Conservation (phyloP, 2,113 vertebrate genomes). For the Zootoca vivipara region DNA sequence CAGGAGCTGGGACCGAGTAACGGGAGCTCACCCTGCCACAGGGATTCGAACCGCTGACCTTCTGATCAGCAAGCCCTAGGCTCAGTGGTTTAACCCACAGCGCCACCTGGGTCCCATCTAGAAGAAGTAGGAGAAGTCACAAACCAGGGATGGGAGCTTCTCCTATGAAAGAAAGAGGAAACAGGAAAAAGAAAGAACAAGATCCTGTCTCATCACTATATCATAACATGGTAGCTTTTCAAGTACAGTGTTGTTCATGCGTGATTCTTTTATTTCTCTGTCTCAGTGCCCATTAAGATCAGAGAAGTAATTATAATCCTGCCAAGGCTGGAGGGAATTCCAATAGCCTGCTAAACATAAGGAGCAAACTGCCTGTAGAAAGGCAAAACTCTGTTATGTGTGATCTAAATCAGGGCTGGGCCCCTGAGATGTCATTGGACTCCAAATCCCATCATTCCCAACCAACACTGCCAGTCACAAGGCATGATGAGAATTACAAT, state of each 20-base stretch:
- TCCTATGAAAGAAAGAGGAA: not conserved
- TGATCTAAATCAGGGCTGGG: not conserved
- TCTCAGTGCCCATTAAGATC: not conserved
- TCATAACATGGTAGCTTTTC: not conserved
- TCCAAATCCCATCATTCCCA: no score
- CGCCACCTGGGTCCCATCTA: no score
- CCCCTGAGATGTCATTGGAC: no score
- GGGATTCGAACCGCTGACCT: no score
- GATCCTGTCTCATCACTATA: not conserved
- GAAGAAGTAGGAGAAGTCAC: no score
- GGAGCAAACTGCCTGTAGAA: not conserved
- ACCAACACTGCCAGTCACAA: no score
- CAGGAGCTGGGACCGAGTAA: no score
- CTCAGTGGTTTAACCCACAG: no score
- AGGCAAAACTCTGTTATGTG: not conserved
- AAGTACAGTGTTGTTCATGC: not conserved
- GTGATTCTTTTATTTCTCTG: not conserved
- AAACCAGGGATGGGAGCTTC: no score
- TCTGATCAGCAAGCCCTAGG: no score
- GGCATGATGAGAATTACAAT: no score
- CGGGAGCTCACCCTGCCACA: no score
- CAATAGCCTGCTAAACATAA: not conserved
- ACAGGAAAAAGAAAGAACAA: not conserved
- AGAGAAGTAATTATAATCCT: not conserved
- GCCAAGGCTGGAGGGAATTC: not conserved